phyloP scores from a whole-genome alignment of 2,888 invertebrate species.

The Embidobia sp. region DNA sequence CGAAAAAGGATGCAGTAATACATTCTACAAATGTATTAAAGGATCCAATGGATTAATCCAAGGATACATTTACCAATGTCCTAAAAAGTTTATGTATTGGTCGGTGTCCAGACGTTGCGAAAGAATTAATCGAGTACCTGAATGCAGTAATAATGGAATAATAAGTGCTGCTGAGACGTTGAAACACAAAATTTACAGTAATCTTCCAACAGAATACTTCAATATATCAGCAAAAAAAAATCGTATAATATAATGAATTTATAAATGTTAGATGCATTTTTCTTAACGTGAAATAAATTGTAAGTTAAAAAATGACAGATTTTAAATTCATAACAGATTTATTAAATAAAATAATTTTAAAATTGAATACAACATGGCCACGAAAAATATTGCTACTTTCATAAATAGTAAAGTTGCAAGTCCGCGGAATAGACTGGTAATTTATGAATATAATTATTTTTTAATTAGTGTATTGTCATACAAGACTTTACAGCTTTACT shows the following conservation, averaged over 20 bases:
- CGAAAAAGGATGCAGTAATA: conserved; percentile 86
- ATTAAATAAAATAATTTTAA: too few species aligned
- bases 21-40: conserved; percentile 88
- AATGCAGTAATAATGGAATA: conserved; percentile 82
- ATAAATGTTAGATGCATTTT: too few species aligned
- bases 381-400: conserved; percentile 41
- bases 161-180: conserved; percentile 69
- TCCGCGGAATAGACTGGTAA: conserved; percentile 29
- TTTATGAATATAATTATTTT: conserved; percentile 30
- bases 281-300: too few species aligned
- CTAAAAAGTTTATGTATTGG: conserved; percentile 89
- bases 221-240: conserved; percentile 54
- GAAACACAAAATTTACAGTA: conserved; percentile 68
- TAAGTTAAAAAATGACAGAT: too few species aligned
- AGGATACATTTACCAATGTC: conserved; percentile 90
- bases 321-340: too few species aligned
- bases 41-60: conserved; percentile 83
- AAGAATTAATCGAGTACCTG: conserved; percentile 84
- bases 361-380: conserved; percentile 36
- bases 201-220: conserved; percentile 52
- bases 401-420: conserved; percentile 26
- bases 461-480: conserved; percentile 10
- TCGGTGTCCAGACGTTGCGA: conserved; percentile 90
- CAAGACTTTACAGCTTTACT: conserved; percentile 29
- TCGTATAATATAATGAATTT: conserved; percentile 37